These are phyloP conservation scores for Silurus glanis DNA, from an alignment of 2,113 vertebrate species.

Conservation along the genomic window DNA sequence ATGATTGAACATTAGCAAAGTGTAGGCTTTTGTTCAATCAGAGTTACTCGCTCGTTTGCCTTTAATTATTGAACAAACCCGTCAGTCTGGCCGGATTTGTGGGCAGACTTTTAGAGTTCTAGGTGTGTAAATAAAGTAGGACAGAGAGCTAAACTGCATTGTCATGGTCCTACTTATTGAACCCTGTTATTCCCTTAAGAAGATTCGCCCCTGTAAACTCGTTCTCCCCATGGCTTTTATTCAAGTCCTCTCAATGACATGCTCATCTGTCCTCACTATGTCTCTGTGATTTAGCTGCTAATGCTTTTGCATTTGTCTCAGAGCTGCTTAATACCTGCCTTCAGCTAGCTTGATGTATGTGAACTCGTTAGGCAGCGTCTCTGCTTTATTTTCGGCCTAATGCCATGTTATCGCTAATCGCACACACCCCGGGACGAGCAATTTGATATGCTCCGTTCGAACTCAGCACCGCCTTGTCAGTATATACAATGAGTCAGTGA, in stretches of 20 bases:
- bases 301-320: neutral
- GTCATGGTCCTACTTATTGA: neutral
- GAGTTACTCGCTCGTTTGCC: neutral
- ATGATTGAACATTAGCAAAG: neutral
- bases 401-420: constrained; percentile 34
- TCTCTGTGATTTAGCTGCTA: neutral
- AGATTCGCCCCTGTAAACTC: neutral
- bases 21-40: neutral
- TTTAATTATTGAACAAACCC: neutral
- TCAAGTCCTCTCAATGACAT: neutral
- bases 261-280: neutral
- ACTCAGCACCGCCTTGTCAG: constrained; percentile 32
- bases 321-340: neutral
- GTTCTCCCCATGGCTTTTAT: neutral
- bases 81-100: neutral
- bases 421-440: constrained; percentile 18
- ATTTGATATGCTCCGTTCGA: constrained; percentile 34
- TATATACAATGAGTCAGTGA: neutral
- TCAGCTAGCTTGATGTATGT: constrained; percentile 15
- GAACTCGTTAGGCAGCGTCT: constrained; percentile 8
- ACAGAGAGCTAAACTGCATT: neutral
- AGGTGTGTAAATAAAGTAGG: neutral
- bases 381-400: neutral
- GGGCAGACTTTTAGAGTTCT: neutral
- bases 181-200: neutral